Percentiles rank a stretch among this genome's conserved stretches.
Evolutionary conservation across 2,888 invertebrate genomes (phyloP).

Genomic region (Eudiplozoon nipponicum): DNA sequence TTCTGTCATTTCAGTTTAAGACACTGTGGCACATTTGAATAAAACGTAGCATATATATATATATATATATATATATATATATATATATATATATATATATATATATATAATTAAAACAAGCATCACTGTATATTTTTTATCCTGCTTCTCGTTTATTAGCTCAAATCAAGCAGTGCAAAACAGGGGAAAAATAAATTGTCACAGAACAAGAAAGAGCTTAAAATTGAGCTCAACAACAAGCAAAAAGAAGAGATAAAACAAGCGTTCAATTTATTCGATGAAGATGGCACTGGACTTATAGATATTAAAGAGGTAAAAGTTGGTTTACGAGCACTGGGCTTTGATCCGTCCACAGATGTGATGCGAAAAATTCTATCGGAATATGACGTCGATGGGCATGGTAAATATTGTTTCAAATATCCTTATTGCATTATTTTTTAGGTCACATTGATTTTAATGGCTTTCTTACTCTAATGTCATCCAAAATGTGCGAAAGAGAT

Average conservation of each 20-base stretch:
- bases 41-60: no score
- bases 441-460: conserved; percentile 3
- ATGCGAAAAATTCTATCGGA: conserved; percentile 1
- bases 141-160: no score
- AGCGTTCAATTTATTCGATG: conserved; percentile 1
- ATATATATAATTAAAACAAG: no score
- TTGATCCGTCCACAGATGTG: conserved; percentile 3
- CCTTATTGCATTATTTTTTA: no score
- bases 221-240: background rate
- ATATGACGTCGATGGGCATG: conserved; percentile 2
- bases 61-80: no score
- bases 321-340: background rate
- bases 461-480: background rate
- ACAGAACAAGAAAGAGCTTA: background rate
- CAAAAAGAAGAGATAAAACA: conserved; percentile 3
- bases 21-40: no score
- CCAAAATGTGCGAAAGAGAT: background rate
- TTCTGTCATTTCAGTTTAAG: no score
- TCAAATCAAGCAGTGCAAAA: no score
- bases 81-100: no score
- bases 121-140: no score
- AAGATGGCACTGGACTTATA: conserved; percentile 4
- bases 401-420: no score
- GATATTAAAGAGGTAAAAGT: conserved; percentile 5
- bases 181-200: no score